phyloP scores from a whole-genome alignment of 2,888 invertebrate species.

The Nomada fabriciana region DNA sequence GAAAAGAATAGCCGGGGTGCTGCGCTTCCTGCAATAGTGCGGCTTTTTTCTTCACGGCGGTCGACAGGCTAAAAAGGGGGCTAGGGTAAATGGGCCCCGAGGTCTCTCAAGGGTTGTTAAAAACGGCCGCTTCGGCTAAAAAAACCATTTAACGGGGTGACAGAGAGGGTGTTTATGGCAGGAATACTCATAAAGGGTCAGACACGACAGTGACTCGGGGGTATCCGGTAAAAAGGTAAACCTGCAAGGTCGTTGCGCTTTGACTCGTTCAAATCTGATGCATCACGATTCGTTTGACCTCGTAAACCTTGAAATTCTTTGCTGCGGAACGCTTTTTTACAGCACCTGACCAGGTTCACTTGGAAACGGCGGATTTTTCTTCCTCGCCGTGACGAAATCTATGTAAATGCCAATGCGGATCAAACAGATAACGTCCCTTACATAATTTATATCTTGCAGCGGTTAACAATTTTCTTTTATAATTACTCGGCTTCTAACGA shows the following conservation, averaged over 20 bases:
- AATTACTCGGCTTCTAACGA: too few species aligned
- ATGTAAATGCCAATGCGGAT: too few species aligned
- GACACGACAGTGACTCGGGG: conserved; percentile 45
- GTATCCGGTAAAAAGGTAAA: conserved; percentile 66
- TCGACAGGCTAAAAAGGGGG: conserved; percentile 43
- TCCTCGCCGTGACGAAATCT: not conserved
- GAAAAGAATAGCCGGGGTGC: conserved; percentile 72
- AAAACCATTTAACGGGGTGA: conserved; percentile 82
- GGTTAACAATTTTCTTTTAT: too few species aligned
- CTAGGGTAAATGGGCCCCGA: conserved; percentile 52
- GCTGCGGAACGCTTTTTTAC: not conserved
- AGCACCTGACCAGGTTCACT: not conserved
- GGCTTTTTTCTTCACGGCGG: conserved; percentile 75
- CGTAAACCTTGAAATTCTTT: conserved; percentile 47
- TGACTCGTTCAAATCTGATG: conserved; percentile 55
- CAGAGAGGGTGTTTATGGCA: conserved; percentile 74
- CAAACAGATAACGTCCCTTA: too few species aligned
- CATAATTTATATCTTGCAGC: too few species aligned
- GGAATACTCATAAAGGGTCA: conserved; percentile 68
- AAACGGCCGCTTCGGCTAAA: conserved; percentile 74
- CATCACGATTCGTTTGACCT: conserved; percentile 38
- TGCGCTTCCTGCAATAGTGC: conserved; percentile 83
- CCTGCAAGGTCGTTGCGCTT: conserved; percentile 62
- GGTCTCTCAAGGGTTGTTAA: conserved; percentile 83
- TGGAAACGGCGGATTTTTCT: not conserved